Evolutionary conservation across 2,888 invertebrate species (phyloP).

Genomic region (Trisateles emortualis): DNA sequence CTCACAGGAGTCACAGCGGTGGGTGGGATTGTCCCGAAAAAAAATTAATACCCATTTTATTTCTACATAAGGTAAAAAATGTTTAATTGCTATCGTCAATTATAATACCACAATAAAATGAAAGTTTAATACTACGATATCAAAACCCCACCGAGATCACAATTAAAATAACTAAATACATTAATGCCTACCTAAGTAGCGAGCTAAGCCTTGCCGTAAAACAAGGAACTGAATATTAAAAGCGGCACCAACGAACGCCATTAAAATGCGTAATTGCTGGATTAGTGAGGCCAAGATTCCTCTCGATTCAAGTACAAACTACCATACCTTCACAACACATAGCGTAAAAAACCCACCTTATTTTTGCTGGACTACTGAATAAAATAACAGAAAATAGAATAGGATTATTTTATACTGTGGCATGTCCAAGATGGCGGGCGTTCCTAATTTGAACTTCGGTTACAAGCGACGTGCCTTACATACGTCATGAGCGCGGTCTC

Average conservation of each 20-base stretch:
- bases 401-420: constrained; percentile 56
- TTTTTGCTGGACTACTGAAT: constrained; percentile 13
- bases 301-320: constrained; percentile 60
- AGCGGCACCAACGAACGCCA: constrained; percentile 79
- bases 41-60: too few relatives aligned
- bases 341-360: constrained; percentile 44
- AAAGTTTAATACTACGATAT: constrained; percentile 31
- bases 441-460: constrained; percentile 72
- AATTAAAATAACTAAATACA: constrained; percentile 69
- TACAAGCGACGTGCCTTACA: constrained; percentile 78
- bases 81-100: neutral
- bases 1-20: too few relatives aligned
- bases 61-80: too few relatives aligned
- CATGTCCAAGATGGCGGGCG: constrained; percentile 65
- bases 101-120: constrained; percentile 4
- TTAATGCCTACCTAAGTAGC: constrained; percentile 62
- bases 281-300: constrained; percentile 85
- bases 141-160: constrained; percentile 47
- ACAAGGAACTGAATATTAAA: constrained; percentile 85
- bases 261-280: constrained; percentile 87
- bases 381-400: neutral
- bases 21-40: too few relatives aligned
- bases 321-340: constrained; percentile 42
- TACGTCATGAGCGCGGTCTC: constrained; percentile 84
- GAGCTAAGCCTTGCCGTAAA: constrained; percentile 75